Percentiles rank a stretch among this genome's conserved stretches.
Conservation (phyloP, 2,888 invertebrate species). For the Chromoteleia sp. region DNA sequence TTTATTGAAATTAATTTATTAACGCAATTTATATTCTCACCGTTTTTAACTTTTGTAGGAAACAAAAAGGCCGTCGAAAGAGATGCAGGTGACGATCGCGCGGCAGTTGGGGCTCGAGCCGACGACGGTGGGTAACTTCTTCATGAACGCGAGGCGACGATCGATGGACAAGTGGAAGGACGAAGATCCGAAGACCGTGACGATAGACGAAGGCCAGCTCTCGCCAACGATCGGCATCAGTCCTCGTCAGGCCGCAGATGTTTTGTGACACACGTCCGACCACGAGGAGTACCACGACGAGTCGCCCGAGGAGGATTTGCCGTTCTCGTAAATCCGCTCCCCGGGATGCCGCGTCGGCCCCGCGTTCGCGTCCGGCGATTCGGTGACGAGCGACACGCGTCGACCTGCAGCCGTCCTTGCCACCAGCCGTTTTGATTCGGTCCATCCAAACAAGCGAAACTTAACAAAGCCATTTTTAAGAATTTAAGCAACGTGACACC, state of each 20-base stretch:
- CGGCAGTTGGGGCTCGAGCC: conserved; percentile 98
- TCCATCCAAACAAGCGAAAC: conserved; percentile 42
- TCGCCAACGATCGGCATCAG: conserved; percentile 84
- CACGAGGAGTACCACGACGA: conserved; percentile 85
- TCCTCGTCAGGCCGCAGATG: conserved; percentile 82
- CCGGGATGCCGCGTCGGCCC: conserved; percentile 25
- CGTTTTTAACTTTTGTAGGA: no score
- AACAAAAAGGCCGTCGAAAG: conserved; percentile 99
- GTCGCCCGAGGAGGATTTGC: conserved; percentile 83
- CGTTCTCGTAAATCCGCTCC: conserved; percentile 80
- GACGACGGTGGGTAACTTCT: conserved; percentile 99
- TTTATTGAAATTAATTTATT: no score
- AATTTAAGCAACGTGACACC: conserved; percentile 11
- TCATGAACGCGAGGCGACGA: conserved; percentile 99
- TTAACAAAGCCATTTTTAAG: conserved; percentile 31
- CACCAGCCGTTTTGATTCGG: conserved; percentile 41
- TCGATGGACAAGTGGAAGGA: conserved; percentile 99
- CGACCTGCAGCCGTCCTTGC: conserved; percentile 50
- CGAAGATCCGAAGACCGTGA: conserved; percentile 90
- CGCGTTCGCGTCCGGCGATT: conserved; percentile 6
- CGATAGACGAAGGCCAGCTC: conserved; percentile 83
- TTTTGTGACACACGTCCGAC: conserved; percentile 85
- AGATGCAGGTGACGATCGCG: conserved; percentile 99
- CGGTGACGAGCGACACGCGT: conserved; percentile 41
- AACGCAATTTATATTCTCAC: no score